Evolutionary conservation across 30 jellyfish, hydroid and myxozoan genomes (phyloP).

Genomic region (Chrysaora quinquecirrha): DNA sequence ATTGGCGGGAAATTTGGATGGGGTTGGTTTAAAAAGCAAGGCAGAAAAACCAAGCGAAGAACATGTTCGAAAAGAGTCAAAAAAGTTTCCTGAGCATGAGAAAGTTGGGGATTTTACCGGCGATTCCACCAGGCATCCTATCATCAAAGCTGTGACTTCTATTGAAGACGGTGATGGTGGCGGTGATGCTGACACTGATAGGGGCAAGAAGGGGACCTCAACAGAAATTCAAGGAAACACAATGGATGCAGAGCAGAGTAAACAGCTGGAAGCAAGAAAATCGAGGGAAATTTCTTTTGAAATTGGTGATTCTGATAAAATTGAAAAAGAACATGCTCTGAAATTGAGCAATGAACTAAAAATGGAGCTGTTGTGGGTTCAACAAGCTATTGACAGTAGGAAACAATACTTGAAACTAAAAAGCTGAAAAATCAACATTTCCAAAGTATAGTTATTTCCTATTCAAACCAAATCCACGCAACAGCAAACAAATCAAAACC

Average conservation of each 20-base stretch:
- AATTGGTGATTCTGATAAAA: background rate
- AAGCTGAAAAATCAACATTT: conserved; percentile 6
- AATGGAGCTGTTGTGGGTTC: conserved; percentile 69
- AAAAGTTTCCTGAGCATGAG: background rate
- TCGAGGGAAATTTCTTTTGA: background rate
- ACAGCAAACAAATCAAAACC: background rate
- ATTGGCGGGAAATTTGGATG: background rate
- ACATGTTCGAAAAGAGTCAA: background rate
- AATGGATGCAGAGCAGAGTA: too few species aligned
- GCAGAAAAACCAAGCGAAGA: background rate
- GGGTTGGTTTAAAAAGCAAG: background rate
- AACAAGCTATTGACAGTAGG: conserved; percentile 75
- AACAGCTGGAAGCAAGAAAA: too few species aligned
- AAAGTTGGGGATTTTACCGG: background rate
- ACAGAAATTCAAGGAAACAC: too few species aligned
- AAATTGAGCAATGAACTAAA: conserved; percentile 25
- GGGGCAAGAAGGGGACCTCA: background rate
- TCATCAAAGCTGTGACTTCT: background rate
- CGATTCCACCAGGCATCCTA: background rate
- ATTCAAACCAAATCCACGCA: background rate
- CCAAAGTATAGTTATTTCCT: background rate
- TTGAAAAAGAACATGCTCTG: background rate
- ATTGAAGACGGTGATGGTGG: background rate
- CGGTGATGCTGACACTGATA: background rate
- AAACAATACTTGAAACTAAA: conserved; percentile 53